Conservation (phyloP, 2,113 vertebrate species). For the Lepisosteus osseus region DNA sequence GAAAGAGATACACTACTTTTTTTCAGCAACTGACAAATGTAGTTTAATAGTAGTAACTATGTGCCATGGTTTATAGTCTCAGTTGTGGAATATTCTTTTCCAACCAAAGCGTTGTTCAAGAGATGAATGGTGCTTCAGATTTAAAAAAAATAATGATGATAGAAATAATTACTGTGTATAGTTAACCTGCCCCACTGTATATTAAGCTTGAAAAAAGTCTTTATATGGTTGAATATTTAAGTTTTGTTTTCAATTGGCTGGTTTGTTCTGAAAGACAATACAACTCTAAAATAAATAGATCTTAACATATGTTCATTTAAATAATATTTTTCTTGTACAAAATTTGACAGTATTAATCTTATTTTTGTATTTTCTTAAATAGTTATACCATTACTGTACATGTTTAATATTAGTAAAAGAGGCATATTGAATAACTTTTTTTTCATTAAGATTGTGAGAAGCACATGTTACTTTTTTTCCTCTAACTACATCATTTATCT, state of each 20-base stretch:
- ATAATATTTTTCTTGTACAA: constrained; percentile 96
- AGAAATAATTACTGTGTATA: constrained; percentile 50
- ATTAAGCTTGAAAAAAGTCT: constrained; percentile 74
- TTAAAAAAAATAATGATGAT: constrained; percentile 53
- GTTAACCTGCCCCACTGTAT: constrained; percentile 63
- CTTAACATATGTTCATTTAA: constrained; percentile 68
- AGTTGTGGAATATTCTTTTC: constrained; percentile 83
- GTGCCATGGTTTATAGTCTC: constrained; percentile 87
- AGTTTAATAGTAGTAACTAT: constrained; percentile 73
- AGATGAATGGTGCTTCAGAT: constrained; percentile 76
- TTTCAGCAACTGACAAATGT: constrained; percentile 61
- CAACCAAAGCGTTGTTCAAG: constrained; percentile 85
- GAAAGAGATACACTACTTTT: constrained; percentile 77
- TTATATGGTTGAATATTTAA: constrained; percentile 80
- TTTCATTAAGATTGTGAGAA: constrained; percentile 70
- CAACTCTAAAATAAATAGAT: constrained; percentile 71
- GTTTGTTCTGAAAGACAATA: constrained; percentile 59
- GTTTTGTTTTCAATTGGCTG: constrained; percentile 62
- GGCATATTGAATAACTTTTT: constrained; percentile 60
- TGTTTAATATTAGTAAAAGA: constrained; percentile 83
- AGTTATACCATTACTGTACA: constrained; percentile 94
- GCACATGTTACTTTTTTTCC: constrained; percentile 81
- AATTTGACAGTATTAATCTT: constrained; percentile 99
- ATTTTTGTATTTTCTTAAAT: constrained; percentile 99
- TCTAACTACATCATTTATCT: constrained; percentile 79